Evolutionary conservation across 2,797 vertebrate genomes (phyloP).

Genomic region (Rhinophrynus dorsalis): DNA sequence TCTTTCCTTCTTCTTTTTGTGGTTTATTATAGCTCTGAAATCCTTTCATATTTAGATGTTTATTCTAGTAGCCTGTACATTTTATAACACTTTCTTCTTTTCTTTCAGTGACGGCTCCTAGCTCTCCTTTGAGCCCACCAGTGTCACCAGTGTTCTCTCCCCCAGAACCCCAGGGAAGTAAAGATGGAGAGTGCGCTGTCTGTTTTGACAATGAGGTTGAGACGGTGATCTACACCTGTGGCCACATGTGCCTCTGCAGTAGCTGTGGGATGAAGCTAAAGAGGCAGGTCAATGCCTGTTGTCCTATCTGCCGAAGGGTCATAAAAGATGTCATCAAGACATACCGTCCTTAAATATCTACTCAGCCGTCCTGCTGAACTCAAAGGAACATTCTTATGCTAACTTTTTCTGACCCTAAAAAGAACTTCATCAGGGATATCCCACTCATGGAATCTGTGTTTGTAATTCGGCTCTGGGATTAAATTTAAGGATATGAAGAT

Average conservation of each 20-base stretch:
- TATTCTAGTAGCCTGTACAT: no score
- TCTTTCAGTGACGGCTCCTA: slow-evolving; percentile 89
- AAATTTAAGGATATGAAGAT: not conserved
- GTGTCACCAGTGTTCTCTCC: slow-evolving; percentile 79
- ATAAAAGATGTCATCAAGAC: slow-evolving; percentile 99
- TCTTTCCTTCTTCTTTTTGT: no score
- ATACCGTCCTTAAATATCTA: slow-evolving; percentile 82
- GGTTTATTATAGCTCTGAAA: no score
- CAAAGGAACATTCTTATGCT: slow-evolving; percentile 23
- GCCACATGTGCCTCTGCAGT: slow-evolving; percentile 98
- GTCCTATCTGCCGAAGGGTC: slow-evolving; percentile 92
- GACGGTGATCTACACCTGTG: slow-evolving; percentile 97
- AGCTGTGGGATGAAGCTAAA: slow-evolving; percentile 93
- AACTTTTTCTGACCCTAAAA: slow-evolving; percentile 12
- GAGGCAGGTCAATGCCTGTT: slow-evolving; percentile 91
- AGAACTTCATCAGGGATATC: slow-evolving; percentile 12
- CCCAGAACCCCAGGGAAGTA: slow-evolving; percentile 75
- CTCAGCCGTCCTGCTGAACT: not conserved
- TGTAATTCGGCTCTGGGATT: slow-evolving; percentile 14
- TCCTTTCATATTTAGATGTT: no score
- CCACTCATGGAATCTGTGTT: slow-evolving; percentile 13
- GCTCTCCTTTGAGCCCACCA: slow-evolving; percentile 90
- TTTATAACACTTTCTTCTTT: not conserved
- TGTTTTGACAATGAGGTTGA: slow-evolving; percentile 98
- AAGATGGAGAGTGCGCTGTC: slow-evolving; percentile 91